These are phyloP conservation scores for Gisinianus flammeolus DNA, from an alignment of 2,888 invertebrate genomes.

Conservation along the genomic window DNA sequence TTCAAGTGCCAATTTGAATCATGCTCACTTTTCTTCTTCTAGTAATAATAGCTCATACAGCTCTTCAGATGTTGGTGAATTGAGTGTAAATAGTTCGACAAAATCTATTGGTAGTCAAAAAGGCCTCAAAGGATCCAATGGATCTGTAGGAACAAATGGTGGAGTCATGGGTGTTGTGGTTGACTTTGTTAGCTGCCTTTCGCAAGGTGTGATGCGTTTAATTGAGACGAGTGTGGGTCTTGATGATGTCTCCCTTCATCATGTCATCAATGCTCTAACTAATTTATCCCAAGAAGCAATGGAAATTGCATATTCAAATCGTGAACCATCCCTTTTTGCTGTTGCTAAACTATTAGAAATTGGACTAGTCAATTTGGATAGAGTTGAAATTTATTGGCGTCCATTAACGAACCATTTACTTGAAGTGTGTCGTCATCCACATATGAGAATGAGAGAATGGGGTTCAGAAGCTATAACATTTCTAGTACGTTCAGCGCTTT, in stretches of 20 bases:
- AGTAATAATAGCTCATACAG: background rate
- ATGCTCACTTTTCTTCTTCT: background rate
- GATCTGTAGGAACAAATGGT: constrained; percentile 50
- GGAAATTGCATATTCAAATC: constrained; percentile 93
- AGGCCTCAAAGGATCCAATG: constrained; percentile 50
- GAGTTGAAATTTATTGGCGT: constrained; percentile 93
- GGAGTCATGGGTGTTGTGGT: constrained; percentile 58
- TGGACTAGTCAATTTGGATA: constrained; percentile 88
- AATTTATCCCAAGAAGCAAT: constrained; percentile 95
- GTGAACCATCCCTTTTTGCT: constrained; percentile 95
- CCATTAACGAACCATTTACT: constrained; percentile 94
- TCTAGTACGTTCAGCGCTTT: constrained; percentile 87
- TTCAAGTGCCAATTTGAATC: constrained; percentile 20
- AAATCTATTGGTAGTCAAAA: constrained; percentile 29
- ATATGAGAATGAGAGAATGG: constrained; percentile 95
- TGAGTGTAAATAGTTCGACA: constrained; percentile 33
- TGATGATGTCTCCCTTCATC: constrained; percentile 92
- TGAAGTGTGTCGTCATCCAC: constrained; percentile 94
- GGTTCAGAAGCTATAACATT: constrained; percentile 96
- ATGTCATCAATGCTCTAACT: constrained; percentile 94
- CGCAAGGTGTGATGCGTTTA: constrained; percentile 75
- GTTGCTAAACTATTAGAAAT: constrained; percentile 98
- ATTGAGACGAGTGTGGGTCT: constrained; percentile 94
- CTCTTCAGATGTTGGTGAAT: constrained; percentile 33
- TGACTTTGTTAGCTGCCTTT: constrained; percentile 57